These are phyloP conservation scores for Podarcis muralis DNA, from an alignment of 2,113 vertebrate genomes.

Conservation along the genomic window DNA sequence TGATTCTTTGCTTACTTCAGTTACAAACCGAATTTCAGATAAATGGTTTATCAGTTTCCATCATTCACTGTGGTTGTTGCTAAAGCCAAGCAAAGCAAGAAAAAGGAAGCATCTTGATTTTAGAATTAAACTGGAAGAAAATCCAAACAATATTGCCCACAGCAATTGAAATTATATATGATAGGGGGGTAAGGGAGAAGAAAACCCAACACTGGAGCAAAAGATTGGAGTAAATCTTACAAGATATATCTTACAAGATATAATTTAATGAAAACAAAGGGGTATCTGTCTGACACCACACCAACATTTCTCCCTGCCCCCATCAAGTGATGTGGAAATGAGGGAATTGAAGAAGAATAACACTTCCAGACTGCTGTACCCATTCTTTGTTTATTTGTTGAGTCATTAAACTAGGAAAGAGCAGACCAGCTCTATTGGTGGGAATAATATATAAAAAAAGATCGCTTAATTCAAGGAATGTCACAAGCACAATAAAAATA, in stretches of 20 bases:
- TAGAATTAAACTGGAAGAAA: constrained; percentile 10
- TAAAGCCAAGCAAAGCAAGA: neutral
- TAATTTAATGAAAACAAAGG: constrained; percentile 20
- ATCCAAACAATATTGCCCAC: constrained; percentile 23
- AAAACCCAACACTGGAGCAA: neutral
- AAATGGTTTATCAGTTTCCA: constrained; percentile 7
- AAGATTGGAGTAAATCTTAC: constrained; percentile 25
- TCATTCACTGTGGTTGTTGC: rapidly evolving
- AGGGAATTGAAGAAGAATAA: constrained; percentile 20
- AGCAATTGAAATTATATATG: constrained; percentile 41
- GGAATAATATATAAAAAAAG: neutral
- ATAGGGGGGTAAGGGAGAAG: neutral
- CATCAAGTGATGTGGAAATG: constrained; percentile 37
- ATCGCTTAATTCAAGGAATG: neutral
- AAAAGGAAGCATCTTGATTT: constrained; percentile 8
- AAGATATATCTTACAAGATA: constrained; percentile 38
- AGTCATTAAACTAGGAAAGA: neutral
- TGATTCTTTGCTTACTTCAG: rapidly evolving
- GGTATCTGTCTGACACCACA: neutral
- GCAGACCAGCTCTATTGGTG: constrained; percentile 17
- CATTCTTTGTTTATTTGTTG: neutral
- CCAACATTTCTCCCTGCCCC: neutral
- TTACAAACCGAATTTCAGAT: neutral
- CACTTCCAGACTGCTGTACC: constrained; percentile 4
- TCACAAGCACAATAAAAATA: constrained; percentile 22